phyloP scores from a whole-genome alignment of 2,888 invertebrate genomes.

The Schizotus pectinicornis region DNA sequence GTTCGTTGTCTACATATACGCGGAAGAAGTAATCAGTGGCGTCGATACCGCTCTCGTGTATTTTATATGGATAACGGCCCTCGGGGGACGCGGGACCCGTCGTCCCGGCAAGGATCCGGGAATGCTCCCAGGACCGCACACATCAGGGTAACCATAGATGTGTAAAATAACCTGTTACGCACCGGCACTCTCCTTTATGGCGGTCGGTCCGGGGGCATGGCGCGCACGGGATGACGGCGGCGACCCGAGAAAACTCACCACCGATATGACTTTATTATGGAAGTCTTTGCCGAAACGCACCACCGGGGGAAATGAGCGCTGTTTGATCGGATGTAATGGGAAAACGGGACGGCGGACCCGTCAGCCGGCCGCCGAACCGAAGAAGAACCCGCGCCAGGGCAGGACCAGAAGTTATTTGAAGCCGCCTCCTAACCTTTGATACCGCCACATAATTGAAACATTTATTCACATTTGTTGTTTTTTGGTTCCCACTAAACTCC shows the following conservation, averaged over 20 bases:
- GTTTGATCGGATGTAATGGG: not conserved
- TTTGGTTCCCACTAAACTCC: no score
- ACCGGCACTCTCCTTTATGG: constrained; percentile 49
- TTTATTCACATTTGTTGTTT: no score
- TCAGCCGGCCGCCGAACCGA: no score
- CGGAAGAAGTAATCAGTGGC: constrained; percentile 42
- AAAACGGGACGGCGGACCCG: no score
- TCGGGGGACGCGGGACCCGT: constrained; percentile 38
- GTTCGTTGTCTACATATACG: not conserved
- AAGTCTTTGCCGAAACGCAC: no score
- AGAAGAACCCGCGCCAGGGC: no score
- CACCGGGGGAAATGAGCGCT: not conserved
- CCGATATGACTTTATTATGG: no score
- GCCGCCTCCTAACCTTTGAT: no score
- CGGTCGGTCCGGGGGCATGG: constrained; percentile 27
- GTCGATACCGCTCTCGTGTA: constrained; percentile 44
- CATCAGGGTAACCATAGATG: constrained; percentile 58
- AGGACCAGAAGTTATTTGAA: no score
- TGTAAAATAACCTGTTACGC: constrained; percentile 60
- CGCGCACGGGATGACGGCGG: not conserved
- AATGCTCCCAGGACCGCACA: constrained; percentile 51
- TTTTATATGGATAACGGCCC: constrained; percentile 52
- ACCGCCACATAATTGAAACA: no score
- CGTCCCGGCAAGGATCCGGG: constrained; percentile 41
- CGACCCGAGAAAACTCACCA: not conserved